Evolutionary conservation across 2,888 invertebrate genomes (phyloP), one percentile per base, ranked within the genome.

Genomic region (Synergus laeviventris): DNA sequence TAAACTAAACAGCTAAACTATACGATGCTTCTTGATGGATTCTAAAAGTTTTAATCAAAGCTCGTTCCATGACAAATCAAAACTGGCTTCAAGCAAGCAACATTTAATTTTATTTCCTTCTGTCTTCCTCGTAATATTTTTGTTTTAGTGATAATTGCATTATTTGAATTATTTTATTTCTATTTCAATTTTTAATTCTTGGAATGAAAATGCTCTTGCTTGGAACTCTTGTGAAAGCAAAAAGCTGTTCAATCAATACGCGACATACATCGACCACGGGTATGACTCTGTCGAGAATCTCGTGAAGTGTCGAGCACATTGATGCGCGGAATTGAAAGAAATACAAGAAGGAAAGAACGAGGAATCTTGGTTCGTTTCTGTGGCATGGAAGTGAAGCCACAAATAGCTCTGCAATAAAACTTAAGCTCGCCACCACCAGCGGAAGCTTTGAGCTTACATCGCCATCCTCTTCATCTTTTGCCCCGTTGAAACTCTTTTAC

Each of bases 401-500:
- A 49, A 70, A 49, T 49, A 31, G 66, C 45, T n/a, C 14, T 11
- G 70, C 45, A 70, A 70, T 70, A 70, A 70, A 70, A 70, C 70
- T 70, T 49, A 49, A 70, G 31, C 70, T 70, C 1, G 31, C 56
- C 64, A 73, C 70, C 74, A 45, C 59, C 54, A 18, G 31, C 5
- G 31, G 49, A 70, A 70, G 49, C 70, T 49, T 70, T 31, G 31
- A 70, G 45, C 70, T 49, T 49, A 36, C 49, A 49, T 70, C 49
- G 70, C 49, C 70, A 73, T 56, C 42, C 18, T 14, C n/a, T 49
- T 31, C 12, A 64, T 75, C 75, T 79, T 82, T 83, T 80, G 73
- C 76, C 73, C 78, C 73, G 75, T 66, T 70, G 76, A 78, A 78
- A 82, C 79, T 82, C 81, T 84, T 84, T 85, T 83, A 82, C 79